A percentile compares a stretch with the other conserved stretches of the same genome.
phyloP scores from a whole-genome alignment of 2,797 vertebrate genomes.

The Microctenopoma stevenorrisi region DNA sequence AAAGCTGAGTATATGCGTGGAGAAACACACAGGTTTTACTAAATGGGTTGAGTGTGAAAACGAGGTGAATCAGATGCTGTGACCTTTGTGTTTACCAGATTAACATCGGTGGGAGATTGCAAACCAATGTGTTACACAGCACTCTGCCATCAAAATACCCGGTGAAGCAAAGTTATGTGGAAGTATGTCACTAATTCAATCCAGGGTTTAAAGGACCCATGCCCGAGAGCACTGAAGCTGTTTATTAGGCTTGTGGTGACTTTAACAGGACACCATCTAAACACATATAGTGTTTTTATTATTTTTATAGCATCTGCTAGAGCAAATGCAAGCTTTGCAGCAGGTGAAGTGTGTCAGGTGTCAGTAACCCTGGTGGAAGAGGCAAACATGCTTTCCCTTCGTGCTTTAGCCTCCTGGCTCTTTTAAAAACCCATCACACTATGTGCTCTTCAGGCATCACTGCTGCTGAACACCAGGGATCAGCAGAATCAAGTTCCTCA shows the following conservation, averaged over 20 bases:
- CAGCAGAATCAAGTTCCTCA: conserved; percentile 41
- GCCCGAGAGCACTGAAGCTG: not conserved
- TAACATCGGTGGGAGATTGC: not conserved
- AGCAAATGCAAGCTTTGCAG: conserved; percentile 21
- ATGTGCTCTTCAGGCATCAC: conserved; percentile 32
- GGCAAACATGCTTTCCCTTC: conserved; percentile 13
- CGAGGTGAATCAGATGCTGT: not conserved
- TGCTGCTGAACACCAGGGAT: conserved; percentile 44
- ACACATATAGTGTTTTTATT: not conserved
- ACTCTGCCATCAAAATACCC: not conserved
- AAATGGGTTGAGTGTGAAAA: not conserved
- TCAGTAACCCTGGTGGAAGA: conserved; percentile 19
- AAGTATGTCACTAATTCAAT: not conserved
- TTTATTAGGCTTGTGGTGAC: not conserved
- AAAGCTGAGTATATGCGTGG: not conserved
- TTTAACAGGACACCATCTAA: not conserved
- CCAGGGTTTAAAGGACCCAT: not conserved
- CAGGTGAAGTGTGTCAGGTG: conserved; percentile 40
- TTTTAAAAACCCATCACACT: conserved; percentile 33
- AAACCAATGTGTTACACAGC: not conserved
- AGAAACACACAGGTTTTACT: not conserved
- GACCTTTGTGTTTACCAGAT: not conserved
- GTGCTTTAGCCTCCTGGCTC: conserved; percentile 17
- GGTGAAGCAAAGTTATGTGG: not conserved
- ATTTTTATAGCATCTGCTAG: not conserved